Evolutionary conservation across 2,888 invertebrate genomes (phyloP), one percentile per base, ranked within the genome.

Genomic region (Mantis religiosa): DNA sequence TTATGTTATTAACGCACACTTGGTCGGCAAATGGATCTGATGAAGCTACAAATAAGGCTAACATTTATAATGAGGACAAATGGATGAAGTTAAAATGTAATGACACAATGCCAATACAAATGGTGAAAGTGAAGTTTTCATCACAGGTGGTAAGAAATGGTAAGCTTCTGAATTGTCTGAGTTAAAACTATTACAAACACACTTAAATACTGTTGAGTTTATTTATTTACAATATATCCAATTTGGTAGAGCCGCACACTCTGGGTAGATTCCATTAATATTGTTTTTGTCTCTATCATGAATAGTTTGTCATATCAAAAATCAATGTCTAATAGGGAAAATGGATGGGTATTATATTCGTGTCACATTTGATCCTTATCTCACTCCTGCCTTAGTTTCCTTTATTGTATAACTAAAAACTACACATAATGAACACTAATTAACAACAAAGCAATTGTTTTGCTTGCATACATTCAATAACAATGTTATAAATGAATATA

Each of bases 91-190:
- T 71, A 28, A 84, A 88, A 20, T 90, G 90, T 84, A 90, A 90
- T 85, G 88, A 89, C 54, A 83, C 90, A n/a, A 81, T 82, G 14
- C 88, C 89, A 71, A 85, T 89, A 25, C 90, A 90, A 85, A 84
- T 90, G 71, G 90, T 92, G 14, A 90, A 91, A 84, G 89, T 91
- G 25, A 90, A 91, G 85, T 92, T 92, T 91, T 91, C 92, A 12
- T 91, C 92, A 41, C 91, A 92, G 81, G 91, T 92, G 88, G 92
- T 92, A 71, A 92, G 91, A 90, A 92, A 92, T 92, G 92, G 92
- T 92, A 91, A 90, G 91, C 90, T 30, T 47, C 14, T 28, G 82
- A 82, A 82, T 82, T 25, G n/a, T 1, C 9, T 27, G n/a, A 82
- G 25, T 25, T 25, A 25, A 12, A 82, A 82, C 27, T 82, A 9